Conservation (phyloP, 2,113 vertebrate genomes). For the Psittacula cyanocephala region DNA sequence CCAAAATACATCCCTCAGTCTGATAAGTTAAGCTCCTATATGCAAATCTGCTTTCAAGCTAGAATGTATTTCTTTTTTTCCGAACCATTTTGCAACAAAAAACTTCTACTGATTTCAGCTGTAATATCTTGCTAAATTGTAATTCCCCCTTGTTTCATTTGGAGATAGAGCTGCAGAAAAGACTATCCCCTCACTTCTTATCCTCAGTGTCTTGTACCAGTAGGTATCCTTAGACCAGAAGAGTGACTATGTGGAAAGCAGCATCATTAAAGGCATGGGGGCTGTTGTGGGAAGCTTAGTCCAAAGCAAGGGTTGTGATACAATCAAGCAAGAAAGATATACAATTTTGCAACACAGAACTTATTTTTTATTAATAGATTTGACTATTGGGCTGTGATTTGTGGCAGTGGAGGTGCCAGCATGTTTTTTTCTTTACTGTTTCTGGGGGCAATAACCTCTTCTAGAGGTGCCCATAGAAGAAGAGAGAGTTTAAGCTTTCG, state of each 20-base stretch:
- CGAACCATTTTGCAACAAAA: neutral
- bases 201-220: neutral
- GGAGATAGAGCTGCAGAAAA: neutral
- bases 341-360: neutral
- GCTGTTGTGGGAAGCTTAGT: neutral
- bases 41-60: neutral
- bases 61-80: neutral
- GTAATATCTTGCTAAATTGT: neutral
- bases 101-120: neutral
- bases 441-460: neutral
- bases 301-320: neutral
- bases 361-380: neutral
- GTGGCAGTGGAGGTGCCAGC: neutral
- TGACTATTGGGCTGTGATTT: neutral
- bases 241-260: neutral
- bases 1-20: neutral
- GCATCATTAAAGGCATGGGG: neutral
- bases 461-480: neutral
- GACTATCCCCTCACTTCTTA: neutral
- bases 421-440: neutral
- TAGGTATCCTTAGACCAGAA: neutral
- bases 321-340: neutral
- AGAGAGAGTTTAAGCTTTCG: neutral
- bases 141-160: neutral
- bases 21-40: neutral